Percentiles rank a stretch among this genome's conserved stretches.
phyloP scores from a whole-genome alignment of 2,888 invertebrate species.

The Gnatocerus cornutus region DNA sequence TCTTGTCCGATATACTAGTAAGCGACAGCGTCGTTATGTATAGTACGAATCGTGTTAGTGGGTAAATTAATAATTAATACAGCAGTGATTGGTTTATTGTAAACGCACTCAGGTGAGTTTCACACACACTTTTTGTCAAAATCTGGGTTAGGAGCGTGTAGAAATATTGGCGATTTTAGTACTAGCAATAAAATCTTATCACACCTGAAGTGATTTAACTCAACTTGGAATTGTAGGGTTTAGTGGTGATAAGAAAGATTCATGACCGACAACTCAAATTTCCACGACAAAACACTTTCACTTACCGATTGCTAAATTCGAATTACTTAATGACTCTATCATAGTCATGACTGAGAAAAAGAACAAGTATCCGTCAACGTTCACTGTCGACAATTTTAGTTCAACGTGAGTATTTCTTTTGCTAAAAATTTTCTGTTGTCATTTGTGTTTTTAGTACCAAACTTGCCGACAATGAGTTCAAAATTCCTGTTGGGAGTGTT shows the following conservation, averaged over 20 bases:
- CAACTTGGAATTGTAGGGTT: not conserved
- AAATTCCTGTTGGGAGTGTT: slow-evolving; percentile 44
- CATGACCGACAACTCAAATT: slow-evolving; percentile 6
- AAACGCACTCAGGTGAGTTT: slow-evolving; percentile 34
- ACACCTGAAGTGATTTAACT: slow-evolving; percentile 6
- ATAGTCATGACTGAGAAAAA: slow-evolving; percentile 35
- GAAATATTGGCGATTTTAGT: no score
- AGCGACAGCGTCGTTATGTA: slow-evolving; percentile 21
- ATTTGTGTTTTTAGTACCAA: slow-evolving; percentile 51
- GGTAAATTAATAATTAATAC: slow-evolving; percentile 35
- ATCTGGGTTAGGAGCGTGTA: slow-evolving; percentile 29
- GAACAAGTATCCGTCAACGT: slow-evolving; percentile 64
- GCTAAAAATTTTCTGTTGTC: not conserved
- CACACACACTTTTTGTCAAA: slow-evolving; percentile 9
- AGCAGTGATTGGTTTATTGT: slow-evolving; percentile 21
- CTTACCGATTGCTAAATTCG: slow-evolving; percentile 16
- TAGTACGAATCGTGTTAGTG: slow-evolving; percentile 43
- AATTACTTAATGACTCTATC: slow-evolving; percentile 5
- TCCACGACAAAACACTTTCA: slow-evolving; percentile 23
- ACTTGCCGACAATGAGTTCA: slow-evolving; percentile 43
- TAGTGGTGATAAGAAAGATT: slow-evolving; percentile 15
- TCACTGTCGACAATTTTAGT: slow-evolving; percentile 67
- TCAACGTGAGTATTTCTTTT: slow-evolving; percentile 67
- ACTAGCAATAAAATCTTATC: slow-evolving; percentile 20
- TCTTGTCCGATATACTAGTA: not conserved